Evolutionary conservation across 2,797 vertebrate species (phyloP).

Genomic region (Antrozous pallidus): DNA sequence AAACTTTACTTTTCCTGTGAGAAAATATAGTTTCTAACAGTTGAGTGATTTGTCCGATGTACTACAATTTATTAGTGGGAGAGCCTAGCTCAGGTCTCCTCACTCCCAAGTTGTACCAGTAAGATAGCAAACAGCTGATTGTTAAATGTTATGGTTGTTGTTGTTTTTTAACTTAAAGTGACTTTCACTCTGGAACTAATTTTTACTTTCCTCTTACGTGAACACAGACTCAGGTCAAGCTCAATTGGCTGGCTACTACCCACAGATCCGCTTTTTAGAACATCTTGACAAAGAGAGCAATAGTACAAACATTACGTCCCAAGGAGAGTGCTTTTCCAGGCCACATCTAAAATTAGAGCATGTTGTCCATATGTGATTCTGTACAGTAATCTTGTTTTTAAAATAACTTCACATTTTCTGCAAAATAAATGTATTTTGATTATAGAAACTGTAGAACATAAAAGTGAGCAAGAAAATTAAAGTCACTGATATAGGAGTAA

Average conservation of each 20-base stretch:
- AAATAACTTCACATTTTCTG: background rate
- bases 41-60: background rate
- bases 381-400: background rate
- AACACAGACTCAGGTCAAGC: background rate
- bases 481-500: background rate
- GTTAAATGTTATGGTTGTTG: background rate
- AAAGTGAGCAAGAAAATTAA: background rate
- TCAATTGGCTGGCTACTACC: background rate
- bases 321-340: background rate
- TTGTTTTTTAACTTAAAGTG: background rate
- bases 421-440: constrained; percentile 28
- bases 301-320: background rate
- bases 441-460: background rate
- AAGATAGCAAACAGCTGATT: background rate
- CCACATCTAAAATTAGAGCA: background rate
- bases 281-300: background rate
- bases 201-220: background rate
- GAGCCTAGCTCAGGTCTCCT: background rate
- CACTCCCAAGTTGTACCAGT: background rate
- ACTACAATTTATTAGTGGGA: background rate
- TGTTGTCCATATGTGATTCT: background rate
- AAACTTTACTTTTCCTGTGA: background rate
- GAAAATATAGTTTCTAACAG: background rate
- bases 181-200: background rate
- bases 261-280: background rate